Evolutionary conservation across 2,888 invertebrate species (phyloP), one percentile per base, ranked within the genome.

Genomic region (Arge pagana): DNA sequence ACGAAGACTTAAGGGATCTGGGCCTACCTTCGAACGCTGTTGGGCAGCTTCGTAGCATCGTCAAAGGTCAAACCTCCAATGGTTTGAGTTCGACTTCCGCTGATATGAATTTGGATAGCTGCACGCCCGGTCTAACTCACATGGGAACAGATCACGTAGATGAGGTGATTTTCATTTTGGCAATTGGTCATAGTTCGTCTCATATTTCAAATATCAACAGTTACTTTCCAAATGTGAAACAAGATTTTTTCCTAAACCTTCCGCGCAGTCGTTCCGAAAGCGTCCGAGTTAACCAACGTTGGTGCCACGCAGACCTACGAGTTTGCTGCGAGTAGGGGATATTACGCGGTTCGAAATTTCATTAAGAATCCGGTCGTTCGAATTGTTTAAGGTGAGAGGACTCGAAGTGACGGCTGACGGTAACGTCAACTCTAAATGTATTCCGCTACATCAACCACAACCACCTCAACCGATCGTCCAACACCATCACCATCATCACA

Each of bases 1-100:
- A 86, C 56, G 85, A 85, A 60, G 82, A 85, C 71, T 74, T 85
- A 63, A 79, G 83, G 53, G 85, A 86, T 54, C 71, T 83, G 57
- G 80, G 78, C 31, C 66, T 80, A 56, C 70, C 78, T 40, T 68
- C 68, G 37, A 81, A 78, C 57, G 80, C 79, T 30, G 78, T 82
- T 52, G 81, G 81, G 33, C 81, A 81, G 65, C 78, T 83, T 59
- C 78, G 83, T 52, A 83, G 81, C 56, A 77, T 85, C 59, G 81
- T 84, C 62, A 83, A 82, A 64, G 74, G 81, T 65, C 76, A 76
- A 61, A 68, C 70, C 8, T 64, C 63, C 42, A 75, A 75, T 40
- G 75, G 75, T 41, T 61, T 70, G 57, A 72, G 64, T 62, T 72
- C 67, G 62, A 62, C 65, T 51, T 40, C 60, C 21, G 33, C 51